Evolutionary conservation across 1,140 invertebrate genomes (phyloP).

Genomic region (Frieseomelitta varia): DNA sequence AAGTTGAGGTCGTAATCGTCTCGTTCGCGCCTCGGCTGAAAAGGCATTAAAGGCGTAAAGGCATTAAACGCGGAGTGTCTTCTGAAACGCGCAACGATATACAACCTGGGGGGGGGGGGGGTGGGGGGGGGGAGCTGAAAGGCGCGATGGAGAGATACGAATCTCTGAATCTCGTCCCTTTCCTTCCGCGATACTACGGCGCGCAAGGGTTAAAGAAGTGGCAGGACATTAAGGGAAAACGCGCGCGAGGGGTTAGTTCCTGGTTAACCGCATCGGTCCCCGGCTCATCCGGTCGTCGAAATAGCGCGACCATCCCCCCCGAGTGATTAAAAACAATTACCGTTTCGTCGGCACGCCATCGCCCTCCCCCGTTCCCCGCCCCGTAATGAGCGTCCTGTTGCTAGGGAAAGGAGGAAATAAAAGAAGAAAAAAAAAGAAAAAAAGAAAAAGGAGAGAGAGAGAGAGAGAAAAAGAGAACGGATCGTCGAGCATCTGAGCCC

Average conservation of each 20-base stretch:
- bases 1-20: neutral
- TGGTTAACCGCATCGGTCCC: conserved; percentile 62
- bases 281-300: conserved; percentile 54
- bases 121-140: neutral
- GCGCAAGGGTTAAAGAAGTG: conserved; percentile 57
- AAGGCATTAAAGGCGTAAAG: conserved; percentile 15
- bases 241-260: conserved; percentile 55
- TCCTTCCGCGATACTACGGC: conserved; percentile 7
- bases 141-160: conserved; percentile 25
- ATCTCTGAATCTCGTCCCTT: conserved; percentile 22
- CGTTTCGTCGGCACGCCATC: conserved; percentile 67
- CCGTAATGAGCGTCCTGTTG: conserved; percentile 68
- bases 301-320: conserved; percentile 29
- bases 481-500: conserved; percentile 64
- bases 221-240: conserved; percentile 60
- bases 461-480: conserved; percentile 15
- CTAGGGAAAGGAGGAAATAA: conserved; percentile 2
- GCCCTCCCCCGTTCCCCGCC: conserved; percentile 37
- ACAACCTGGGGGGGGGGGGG: too few relatives aligned
- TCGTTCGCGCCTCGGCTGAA: neutral
- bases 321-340: conserved; percentile 79
- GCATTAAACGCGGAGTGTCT: conserved; percentile 17
- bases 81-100: neutral
- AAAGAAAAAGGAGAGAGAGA: neutral
- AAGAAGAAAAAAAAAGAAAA: neutral